phyloP scores from a whole-genome alignment of 2,888 invertebrate genomes.

The Microplitis manilae region DNA sequence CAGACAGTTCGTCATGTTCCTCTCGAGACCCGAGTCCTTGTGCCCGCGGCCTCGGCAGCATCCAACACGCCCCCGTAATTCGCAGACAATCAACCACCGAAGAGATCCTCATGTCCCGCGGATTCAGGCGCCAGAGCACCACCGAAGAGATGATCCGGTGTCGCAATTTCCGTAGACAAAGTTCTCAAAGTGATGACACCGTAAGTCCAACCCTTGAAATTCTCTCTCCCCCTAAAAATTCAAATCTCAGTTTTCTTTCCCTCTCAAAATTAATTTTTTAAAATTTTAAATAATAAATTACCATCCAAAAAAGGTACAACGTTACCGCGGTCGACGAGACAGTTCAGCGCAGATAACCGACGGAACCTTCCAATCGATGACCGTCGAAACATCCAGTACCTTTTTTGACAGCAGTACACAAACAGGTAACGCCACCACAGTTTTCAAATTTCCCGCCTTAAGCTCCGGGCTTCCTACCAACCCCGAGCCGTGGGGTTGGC shows the following conservation, averaged over 20 bases:
- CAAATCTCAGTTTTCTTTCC: background rate
- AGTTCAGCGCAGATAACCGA: constrained; percentile 93
- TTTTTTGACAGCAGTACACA: constrained; percentile 94
- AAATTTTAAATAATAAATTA: background rate
- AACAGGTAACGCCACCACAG: constrained; percentile 80
- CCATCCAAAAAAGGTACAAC: constrained; percentile 61
- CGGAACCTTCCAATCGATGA: constrained; percentile 93
- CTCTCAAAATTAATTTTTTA: background rate
- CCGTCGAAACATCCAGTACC: constrained; percentile 92
- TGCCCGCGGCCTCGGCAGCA: constrained; percentile 73
- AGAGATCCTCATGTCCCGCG: constrained; percentile 91
- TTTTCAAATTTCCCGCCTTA: constrained; percentile 26
- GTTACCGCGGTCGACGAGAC: constrained; percentile 82
- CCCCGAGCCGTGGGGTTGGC: background rate
- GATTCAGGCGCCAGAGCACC: constrained; percentile 90
- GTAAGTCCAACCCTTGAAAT: constrained; percentile 44
- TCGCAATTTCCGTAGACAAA: constrained; percentile 90
- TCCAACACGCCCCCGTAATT: constrained; percentile 77
- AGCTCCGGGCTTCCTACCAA: background rate
- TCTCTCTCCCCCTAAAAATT: background rate
- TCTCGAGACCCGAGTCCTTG: constrained; percentile 91
- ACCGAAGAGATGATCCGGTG: constrained; percentile 95
- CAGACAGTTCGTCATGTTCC: constrained; percentile 80
- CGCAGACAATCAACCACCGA: constrained; percentile 92
- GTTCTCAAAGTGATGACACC: constrained; percentile 88